Conservation (phyloP, 2,113 vertebrate species). For the Pedetes capensis region DNA sequence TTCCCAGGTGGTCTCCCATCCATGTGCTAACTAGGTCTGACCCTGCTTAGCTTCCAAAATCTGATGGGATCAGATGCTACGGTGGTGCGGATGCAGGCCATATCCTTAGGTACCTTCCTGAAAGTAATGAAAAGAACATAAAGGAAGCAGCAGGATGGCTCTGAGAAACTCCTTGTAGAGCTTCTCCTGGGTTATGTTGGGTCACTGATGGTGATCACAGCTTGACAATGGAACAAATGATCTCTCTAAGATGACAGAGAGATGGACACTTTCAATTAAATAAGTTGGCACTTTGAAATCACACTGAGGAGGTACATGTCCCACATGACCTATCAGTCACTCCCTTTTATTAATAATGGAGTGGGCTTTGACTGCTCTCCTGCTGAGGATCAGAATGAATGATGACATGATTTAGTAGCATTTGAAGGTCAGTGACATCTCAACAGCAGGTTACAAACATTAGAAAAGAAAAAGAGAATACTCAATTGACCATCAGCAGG, state of each 20-base stretch:
- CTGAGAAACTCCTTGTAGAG: background rate
- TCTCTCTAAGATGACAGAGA: background rate
- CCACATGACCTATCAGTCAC: conserved; percentile 13
- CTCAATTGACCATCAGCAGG: background rate
- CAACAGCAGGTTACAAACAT: background rate
- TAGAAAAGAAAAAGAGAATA: background rate
- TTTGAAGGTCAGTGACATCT: conserved; percentile 37
- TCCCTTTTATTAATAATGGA: conserved; percentile 51
- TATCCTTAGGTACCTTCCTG: background rate
- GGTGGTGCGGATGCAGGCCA: too few relatives aligned
- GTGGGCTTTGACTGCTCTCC: background rate
- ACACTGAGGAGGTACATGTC: background rate
- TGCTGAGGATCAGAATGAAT: background rate
- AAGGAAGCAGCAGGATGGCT: background rate
- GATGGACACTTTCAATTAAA: conserved; percentile 27
- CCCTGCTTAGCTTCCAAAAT: too few relatives aligned
- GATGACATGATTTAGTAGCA: background rate
- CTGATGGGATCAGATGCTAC: too few relatives aligned
- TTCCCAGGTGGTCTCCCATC: too few relatives aligned
- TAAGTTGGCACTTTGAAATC: conserved; percentile 6
- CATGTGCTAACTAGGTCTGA: too few relatives aligned
- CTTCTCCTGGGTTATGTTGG: background rate
- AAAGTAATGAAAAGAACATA: background rate
- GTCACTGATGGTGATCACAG: background rate
- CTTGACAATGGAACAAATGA: background rate